Base-by-base conservation (phyloP, 2,113 vertebrate species). In the Varanus salvator region DNA sequence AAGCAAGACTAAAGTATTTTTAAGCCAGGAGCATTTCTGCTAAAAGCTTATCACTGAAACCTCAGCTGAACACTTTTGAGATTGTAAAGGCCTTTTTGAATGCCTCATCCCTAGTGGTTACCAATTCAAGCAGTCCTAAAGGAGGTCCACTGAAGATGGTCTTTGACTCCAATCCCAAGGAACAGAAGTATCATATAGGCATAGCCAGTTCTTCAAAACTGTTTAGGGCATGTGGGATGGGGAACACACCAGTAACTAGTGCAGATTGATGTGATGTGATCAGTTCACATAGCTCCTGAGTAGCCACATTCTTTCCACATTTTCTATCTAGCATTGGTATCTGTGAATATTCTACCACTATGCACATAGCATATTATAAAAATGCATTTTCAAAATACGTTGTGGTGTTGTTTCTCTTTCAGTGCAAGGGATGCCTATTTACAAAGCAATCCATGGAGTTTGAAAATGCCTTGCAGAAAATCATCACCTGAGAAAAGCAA, bases 381-480 rank as follows among this genome's bases (percentile, higher is more conserved):
- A 50, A 91, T 48, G 4, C 0, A 0, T 87, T 80, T 94, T 89
- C 86, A 86, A 9, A 84, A 69, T 54, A 12, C n/a, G 71, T 77
- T 89, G 0, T 25, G 25, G 7, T 81, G 25, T 80, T 31, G 29
- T 66, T 54, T 85, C 85, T 15, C 76, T 94, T 86, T 86, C n/a
- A 93, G 88, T 92, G 3, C 12, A 94, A 83, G 11, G 6, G 50
- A 90, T 94, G 15, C 23, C 19, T 92, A 31, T 91, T 95, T 91
- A 91, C 93, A 93, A 95, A 95, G 84, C 38, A 77, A 94, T 2
- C 38, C 60, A 34, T 64, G 25, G 29, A 8, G 0, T 31, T 85
- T 95, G 83, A 93, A 95, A 95, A 94, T 71, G 57, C 27, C 69
- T 91, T 50, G 66, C 12, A 88, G 87, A 94, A 96, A 94, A 94